Evolutionary conservation across 2,797 vertebrate species (phyloP).

Genomic region (Sebastes oblongus): DNA sequence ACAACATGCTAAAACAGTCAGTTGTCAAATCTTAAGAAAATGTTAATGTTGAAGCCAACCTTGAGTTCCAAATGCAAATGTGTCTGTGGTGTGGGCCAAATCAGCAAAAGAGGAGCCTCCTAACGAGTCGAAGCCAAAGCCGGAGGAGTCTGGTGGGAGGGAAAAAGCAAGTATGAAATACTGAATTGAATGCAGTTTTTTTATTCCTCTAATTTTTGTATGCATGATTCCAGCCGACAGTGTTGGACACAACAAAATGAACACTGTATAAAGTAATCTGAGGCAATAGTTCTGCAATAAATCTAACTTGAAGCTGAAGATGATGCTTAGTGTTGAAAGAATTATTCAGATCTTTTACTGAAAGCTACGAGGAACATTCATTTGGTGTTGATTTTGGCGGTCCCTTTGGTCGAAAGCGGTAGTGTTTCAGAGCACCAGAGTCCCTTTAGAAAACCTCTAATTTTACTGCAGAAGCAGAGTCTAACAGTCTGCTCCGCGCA

Average conservation of each 20-base stretch:
- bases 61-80: conserved; percentile 89
- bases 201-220: not conserved
- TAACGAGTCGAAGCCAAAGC: conserved; percentile 80
- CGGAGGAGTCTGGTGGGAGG: conserved; percentile 53
- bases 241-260: not conserved
- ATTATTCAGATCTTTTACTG: too few relatives aligned
- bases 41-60: conserved; percentile 73
- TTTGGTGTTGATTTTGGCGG: too few relatives aligned
- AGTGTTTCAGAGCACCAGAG: too few relatives aligned
- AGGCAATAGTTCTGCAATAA: not conserved
- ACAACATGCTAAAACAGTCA: not conserved
- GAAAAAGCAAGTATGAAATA: not conserved
- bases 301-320: not conserved
- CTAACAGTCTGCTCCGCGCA: too few relatives aligned
- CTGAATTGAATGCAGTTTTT: not conserved
- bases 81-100: conserved; percentile 87
- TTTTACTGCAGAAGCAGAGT: too few relatives aligned
- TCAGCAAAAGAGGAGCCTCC: conserved; percentile 91
- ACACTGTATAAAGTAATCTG: not conserved
- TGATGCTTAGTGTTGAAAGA: too few relatives aligned
- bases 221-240: not conserved
- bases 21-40: not conserved
- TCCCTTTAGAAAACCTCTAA: too few relatives aligned
- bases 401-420: too few relatives aligned
- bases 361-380: too few relatives aligned